Evolutionary conservation across 2,888 invertebrate genomes (phyloP).

Genomic region (Oasisia sp.): DNA sequence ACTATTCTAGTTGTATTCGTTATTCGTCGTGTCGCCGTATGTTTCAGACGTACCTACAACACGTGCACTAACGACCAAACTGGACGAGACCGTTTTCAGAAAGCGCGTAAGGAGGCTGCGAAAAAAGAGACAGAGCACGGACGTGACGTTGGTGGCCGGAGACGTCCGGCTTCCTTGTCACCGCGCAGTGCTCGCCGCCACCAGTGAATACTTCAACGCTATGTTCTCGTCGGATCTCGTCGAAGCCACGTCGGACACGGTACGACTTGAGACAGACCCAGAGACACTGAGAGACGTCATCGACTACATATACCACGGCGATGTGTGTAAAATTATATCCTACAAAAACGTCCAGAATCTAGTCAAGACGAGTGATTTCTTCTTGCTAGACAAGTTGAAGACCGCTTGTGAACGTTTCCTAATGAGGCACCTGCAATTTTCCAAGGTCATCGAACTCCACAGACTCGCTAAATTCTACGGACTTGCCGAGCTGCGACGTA

Average conservation of each 20-base stretch:
- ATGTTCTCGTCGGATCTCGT: slow-evolving; percentile 37
- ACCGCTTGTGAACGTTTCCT: slow-evolving; percentile 36
- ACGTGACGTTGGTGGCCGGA: slow-evolving; percentile 31
- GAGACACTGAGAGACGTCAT: slow-evolving; percentile 31
- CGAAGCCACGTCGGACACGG: slow-evolving; percentile 27
- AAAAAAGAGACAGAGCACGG: slow-evolving; percentile 24
- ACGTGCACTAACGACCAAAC: no score
- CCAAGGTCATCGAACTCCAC: slow-evolving; percentile 39
- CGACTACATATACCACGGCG: slow-evolving; percentile 36
- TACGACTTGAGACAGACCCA: slow-evolving; percentile 28
- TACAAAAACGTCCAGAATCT: slow-evolving; percentile 38
- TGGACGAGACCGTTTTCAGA: no score
- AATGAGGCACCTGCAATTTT: slow-evolving; percentile 32
- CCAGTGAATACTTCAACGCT: slow-evolving; percentile 35
- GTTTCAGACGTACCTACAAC: no score
- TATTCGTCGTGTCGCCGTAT: no score
- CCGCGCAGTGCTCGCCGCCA: slow-evolving; percentile 34
- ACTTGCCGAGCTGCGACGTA: no score
- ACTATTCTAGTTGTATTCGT: no score
- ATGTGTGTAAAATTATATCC: slow-evolving; percentile 35
- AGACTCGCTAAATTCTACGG: slow-evolving; percentile 35
- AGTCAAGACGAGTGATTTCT: slow-evolving; percentile 35
- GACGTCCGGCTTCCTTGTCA: slow-evolving; percentile 32
- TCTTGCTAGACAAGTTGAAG: slow-evolving; percentile 34
- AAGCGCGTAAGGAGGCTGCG: slow-evolving; percentile 7